These are phyloP conservation scores for Leptogaster cylindrica DNA, from an alignment of 2,888 invertebrate species.

Conservation along the genomic window DNA sequence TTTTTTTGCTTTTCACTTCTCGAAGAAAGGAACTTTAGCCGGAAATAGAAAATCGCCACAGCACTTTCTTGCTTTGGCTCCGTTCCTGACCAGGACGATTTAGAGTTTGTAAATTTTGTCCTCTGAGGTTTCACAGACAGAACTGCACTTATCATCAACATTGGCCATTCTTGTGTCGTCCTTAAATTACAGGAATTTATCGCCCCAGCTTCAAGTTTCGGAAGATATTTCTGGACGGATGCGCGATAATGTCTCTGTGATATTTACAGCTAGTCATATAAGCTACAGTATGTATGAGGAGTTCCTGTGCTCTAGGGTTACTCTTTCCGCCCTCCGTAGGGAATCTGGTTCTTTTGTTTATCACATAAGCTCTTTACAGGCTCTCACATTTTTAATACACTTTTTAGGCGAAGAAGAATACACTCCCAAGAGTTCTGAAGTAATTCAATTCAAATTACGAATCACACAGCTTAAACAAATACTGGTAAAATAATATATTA, in stretches of 20 bases:
- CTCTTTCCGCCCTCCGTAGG: neutral
- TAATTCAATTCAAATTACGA: constrained; percentile 33
- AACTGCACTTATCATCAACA: constrained; percentile 28
- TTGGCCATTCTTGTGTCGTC: neutral
- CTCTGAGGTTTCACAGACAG: constrained; percentile 8
- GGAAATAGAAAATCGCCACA: constrained; percentile 32
- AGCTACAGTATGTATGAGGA: constrained; percentile 37
- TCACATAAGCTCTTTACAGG: neutral
- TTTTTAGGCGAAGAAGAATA: neutral
- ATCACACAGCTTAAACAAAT: neutral
- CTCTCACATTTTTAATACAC: neutral
- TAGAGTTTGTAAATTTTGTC: neutral
- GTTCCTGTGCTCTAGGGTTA: constrained; percentile 1
- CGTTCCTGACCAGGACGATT: neutral
- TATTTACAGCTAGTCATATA: constrained; percentile 42
- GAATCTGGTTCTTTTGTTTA: neutral
- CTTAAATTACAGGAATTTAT: constrained; percentile 41
- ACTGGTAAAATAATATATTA: no score
- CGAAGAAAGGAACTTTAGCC: neutral
- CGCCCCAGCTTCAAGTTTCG: neutral
- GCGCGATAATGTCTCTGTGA: constrained; percentile 36
- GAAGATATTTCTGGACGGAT: neutral
- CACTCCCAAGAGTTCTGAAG: constrained; percentile 17
- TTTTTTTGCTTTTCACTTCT: constrained; percentile 12
- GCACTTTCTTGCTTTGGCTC: constrained; percentile 11